These are phyloP conservation scores for Cheilosia grossa DNA, from an alignment of 2,888 invertebrate genomes.

Conservation along the genomic window DNA sequence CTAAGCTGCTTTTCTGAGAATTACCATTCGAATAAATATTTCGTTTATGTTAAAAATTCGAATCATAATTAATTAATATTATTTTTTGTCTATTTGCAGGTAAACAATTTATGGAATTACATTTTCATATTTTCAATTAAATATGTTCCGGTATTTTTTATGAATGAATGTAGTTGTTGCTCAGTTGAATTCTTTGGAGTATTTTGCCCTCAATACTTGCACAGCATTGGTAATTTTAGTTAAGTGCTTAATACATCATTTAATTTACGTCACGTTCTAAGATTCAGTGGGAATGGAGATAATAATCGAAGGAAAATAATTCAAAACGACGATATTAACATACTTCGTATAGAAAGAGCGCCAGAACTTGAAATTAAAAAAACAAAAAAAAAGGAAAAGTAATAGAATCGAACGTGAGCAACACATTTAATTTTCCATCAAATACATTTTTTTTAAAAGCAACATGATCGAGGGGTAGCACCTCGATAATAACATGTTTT, in stretches of 20 bases:
- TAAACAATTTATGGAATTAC: background rate
- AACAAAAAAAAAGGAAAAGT: background rate
- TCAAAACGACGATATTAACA: background rate
- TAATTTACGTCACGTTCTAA: background rate
- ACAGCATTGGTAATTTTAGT: slow-evolving; percentile 19
- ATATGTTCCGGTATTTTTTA: background rate
- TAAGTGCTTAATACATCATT: background rate
- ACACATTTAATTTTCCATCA: background rate
- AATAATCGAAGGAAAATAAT: background rate
- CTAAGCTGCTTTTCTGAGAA: background rate
- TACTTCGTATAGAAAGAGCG: background rate
- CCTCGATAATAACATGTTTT: too few species aligned
- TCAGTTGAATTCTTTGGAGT: slow-evolving; percentile 41
- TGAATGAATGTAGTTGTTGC: slow-evolving; percentile 3
- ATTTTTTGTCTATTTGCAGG: background rate
- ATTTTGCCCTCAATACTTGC: slow-evolving; percentile 23
- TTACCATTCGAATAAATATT: background rate
- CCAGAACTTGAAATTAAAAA: background rate
- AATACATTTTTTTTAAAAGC: too few species aligned
- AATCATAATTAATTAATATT: background rate
- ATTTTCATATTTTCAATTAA: background rate
- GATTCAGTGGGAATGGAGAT: background rate
- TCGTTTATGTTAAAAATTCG: background rate
- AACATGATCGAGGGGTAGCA: too few species aligned
- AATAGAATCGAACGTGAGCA: slow-evolving; percentile 10